Base-by-base conservation (phyloP, 2,113 vertebrate species). In the Gymnocephalus cernua region DNA sequence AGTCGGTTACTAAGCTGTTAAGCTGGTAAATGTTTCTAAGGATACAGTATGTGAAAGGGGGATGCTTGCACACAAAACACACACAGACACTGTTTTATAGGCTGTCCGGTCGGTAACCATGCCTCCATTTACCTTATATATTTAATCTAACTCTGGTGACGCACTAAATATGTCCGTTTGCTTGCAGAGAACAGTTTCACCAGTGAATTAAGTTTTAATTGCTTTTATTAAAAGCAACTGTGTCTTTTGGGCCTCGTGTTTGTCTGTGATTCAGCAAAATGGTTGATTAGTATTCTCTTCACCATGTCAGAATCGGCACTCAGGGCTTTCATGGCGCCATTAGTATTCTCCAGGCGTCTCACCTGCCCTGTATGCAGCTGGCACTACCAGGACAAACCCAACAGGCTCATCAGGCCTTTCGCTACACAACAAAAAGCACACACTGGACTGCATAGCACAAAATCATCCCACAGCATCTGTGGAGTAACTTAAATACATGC, bases 221-320 rank as follows among this genome's bases (percentile, higher is more conserved):
- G 25, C 10, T 56, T 77, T 66, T 12, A 54, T 70, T 21, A 29
- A 70, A 85, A 79, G 62, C 14, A 10, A 27, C 18, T 38, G 62
- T 19, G 23, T 82, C 65, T 73, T 79, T 57, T 53, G 45, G 35
- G 35, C 25, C 18, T 59, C 62, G 66, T 64, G 50, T 85, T 54
- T 85, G 61, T 65, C 41, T 82, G 86, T 94, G 92, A 93, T 87
- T 91, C 92, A 91, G 92, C 93, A 91, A 87, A 92, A 89, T 41
- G 65, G 51, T 68, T 53, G 61, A 89, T 94, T 87, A 87, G 90
- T 91, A 93, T 94, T 90, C 90, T n/a, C 67, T 66, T 82, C 81
- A 35, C 44, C 19, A 11, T 27, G 76, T 79, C 85, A 76, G 77
- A 64, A 71, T 77, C 35, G 57, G 84, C 71, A 74, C 87, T 82